These are phyloP conservation scores for Lepidurus arcticus DNA, from an alignment of 1,140 invertebrate genomes.

Conservation along the genomic window DNA sequence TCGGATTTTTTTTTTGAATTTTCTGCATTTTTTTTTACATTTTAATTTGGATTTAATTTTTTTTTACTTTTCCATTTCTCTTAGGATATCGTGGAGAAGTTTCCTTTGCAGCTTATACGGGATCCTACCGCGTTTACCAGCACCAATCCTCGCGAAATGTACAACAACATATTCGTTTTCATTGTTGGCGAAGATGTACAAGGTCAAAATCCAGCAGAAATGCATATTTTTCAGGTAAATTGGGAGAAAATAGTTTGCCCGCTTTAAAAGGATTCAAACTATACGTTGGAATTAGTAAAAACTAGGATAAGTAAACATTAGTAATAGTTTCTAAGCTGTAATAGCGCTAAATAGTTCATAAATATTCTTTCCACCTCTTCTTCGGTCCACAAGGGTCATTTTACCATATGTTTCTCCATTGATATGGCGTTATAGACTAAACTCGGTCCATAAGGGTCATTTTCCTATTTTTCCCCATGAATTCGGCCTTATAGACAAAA, in stretches of 20 bases:
- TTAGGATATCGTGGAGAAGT: slow-evolving; percentile 90
- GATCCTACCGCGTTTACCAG: slow-evolving; percentile 96
- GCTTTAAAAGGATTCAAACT: too few relatives aligned
- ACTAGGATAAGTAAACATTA: too few relatives aligned
- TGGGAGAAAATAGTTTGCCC: too few relatives aligned
- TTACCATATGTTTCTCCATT: too few relatives aligned
- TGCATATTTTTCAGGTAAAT: slow-evolving; percentile 96
- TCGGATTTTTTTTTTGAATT: neutral
- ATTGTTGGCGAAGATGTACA: slow-evolving; percentile 61
- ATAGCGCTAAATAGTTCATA: too few relatives aligned
- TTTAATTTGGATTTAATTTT: slow-evolving; percentile 12
- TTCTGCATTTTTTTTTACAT: neutral
- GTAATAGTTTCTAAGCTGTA: neutral
- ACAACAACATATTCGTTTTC: slow-evolving; percentile 97
- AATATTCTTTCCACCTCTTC: too few relatives aligned
- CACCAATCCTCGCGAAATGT: slow-evolving; percentile 90
- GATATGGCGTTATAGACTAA: too few relatives aligned
- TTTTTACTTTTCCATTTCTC: slow-evolving; percentile 39
- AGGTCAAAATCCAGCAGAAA: slow-evolving; percentile 67
- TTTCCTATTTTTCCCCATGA: too few relatives aligned
- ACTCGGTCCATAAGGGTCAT: too few relatives aligned
- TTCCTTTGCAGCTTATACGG: slow-evolving; percentile 83
- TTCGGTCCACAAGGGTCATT: too few relatives aligned
- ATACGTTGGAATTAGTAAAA: too few relatives aligned
- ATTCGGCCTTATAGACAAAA: too few relatives aligned